Evolutionary conservation across 2,888 invertebrate species (phyloP).

Genomic region (Lycaena phlaeas): DNA sequence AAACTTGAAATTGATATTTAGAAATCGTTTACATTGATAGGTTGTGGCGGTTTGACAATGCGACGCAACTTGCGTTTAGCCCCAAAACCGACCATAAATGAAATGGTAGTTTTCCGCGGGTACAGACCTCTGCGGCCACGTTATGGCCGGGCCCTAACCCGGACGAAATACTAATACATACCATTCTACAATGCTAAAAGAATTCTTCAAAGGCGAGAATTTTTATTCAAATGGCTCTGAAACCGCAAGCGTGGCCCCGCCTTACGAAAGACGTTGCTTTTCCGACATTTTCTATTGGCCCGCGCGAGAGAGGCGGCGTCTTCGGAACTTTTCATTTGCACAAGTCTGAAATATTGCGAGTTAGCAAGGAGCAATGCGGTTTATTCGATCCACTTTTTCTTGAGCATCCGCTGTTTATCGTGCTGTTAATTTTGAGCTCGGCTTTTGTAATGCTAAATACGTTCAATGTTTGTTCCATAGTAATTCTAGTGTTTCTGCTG

Average conservation of each 20-base stretch:
- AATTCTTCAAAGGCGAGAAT: constrained; percentile 60
- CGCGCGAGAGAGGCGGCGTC: constrained; percentile 47
- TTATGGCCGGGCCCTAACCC: constrained; percentile 67
- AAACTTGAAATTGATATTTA: too few relatives aligned
- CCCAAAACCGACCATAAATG: constrained; percentile 67
- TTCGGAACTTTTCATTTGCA: constrained; percentile 71
- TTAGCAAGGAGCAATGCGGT: constrained; percentile 59
- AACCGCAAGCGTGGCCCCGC: constrained; percentile 60
- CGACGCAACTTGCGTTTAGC: constrained; percentile 48
- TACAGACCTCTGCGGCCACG: constrained; percentile 52
- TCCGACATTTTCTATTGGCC: constrained; percentile 68
- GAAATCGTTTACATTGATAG: too few relatives aligned
- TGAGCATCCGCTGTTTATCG: not conserved
- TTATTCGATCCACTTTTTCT: constrained; percentile 44
- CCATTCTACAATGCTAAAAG: constrained; percentile 56
- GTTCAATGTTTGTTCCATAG: too few relatives aligned
- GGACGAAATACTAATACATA: constrained; percentile 42
- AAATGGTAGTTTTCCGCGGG: constrained; percentile 65
- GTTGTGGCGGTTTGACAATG: too few relatives aligned
- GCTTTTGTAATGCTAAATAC: too few relatives aligned
- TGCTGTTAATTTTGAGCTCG: constrained; percentile 2
- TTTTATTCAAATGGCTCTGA: constrained; percentile 64
- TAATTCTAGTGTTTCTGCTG: too few relatives aligned
- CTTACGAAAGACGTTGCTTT: constrained; percentile 65
- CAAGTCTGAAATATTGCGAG: constrained; percentile 65